Evolutionary conservation across 2,888 invertebrate genomes (phyloP), one percentile per base, ranked within the genome.

Genomic region (Colostygia pectinataria): DNA sequence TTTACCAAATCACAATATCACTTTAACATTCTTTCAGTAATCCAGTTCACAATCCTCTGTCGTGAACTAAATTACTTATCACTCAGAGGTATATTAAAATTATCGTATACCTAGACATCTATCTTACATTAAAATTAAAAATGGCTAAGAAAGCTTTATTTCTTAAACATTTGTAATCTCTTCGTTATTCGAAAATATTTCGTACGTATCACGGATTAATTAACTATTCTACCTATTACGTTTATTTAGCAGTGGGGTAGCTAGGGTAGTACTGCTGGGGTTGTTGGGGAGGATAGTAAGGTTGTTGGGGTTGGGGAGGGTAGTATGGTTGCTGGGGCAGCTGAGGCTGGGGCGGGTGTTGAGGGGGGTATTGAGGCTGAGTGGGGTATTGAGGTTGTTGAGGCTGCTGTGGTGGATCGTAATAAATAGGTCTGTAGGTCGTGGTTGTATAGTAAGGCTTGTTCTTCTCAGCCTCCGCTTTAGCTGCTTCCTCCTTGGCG

Each of bases 41-140:
- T 86, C 80, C 54, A 70, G 79, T 68, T 84, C 88, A 89, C 88
- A 88, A 87, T 74, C 56, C 42, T 47, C 33, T 46, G 69, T 88
- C 88, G 87, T 89, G 88, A 83, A 52, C 71, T 61, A 61, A 71
- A 87, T 88, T 58, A 74, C 77, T 88, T 80, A 61, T 60, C 66
- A 55, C 63, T 63, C 58, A 57, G 66, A 71, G 65, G 65, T 68
- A 71, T 55, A 71, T 55, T 57, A 52, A 64, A 57, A 52, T 61
- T 62, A 66, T 61, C 65, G 65, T 69, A 68, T 69, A 66, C 59
- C 62, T 58, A 29, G 46, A 49, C 49, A 53, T 55, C 9, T 46
- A 36, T 38, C 15, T 27, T 54, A 61, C 40, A 50, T 47, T 31
- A 49, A 51, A 54, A 51, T 53, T 46, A 47, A 31, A 51, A 43